Evolutionary conservation across 2,888 invertebrate genomes (phyloP).

Genomic region (Mantis religiosa): DNA sequence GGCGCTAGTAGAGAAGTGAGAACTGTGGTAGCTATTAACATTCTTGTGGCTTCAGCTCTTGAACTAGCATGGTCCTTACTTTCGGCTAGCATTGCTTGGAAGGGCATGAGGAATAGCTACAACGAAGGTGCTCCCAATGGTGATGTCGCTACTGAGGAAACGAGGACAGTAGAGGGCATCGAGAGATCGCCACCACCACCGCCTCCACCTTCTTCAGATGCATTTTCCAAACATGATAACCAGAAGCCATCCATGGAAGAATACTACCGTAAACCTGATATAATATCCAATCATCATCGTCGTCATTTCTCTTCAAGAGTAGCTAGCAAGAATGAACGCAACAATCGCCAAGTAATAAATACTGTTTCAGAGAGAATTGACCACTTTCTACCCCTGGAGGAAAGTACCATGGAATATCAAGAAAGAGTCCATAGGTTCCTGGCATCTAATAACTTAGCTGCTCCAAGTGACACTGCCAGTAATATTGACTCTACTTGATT

Average conservation of each 20-base stretch:
- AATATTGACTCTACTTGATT: not conserved
- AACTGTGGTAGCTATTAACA: constrained; percentile 53
- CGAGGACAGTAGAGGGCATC: not conserved
- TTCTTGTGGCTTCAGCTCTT: constrained; percentile 55
- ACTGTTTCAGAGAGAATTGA: constrained; percentile 13
- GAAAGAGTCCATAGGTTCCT: constrained; percentile 47
- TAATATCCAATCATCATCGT: constrained; percentile 20
- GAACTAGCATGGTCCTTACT: constrained; percentile 59
- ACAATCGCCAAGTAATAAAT: not conserved
- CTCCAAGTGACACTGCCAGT: not conserved
- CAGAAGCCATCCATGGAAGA: not conserved
- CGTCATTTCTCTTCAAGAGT: not conserved
- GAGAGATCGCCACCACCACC: not conserved
- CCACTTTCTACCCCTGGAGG: constrained; percentile 40
- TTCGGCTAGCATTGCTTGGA: constrained; percentile 55
- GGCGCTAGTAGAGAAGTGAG: constrained; percentile 9
- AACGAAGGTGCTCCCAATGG: constrained; percentile 46
- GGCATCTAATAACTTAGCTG: constrained; percentile 30
- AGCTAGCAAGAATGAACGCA: not conserved
- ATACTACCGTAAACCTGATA: constrained; percentile 22
- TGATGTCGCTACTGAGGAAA: constrained; percentile 31
- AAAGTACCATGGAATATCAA: constrained; percentile 46
- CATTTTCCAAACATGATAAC: not conserved
- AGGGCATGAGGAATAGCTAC: constrained; percentile 51
- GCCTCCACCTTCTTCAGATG: not conserved